Evolutionary conservation across 1,140 invertebrate species (phyloP).

Genomic region (Lerema accius): DNA sequence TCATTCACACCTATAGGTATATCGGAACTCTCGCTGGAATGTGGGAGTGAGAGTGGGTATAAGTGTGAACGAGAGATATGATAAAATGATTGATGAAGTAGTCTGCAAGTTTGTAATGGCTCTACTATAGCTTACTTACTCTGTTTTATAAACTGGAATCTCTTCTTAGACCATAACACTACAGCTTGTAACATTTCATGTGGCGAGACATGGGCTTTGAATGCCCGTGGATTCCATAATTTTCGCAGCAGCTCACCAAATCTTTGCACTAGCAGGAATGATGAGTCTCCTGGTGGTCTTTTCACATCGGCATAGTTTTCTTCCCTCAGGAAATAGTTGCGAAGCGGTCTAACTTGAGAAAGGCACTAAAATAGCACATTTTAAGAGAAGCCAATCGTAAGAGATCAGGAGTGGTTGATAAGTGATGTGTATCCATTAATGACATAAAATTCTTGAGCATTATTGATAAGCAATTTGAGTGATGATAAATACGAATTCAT

Average conservation of each 20-base stretch:
- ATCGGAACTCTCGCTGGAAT: no score
- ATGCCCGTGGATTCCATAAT: slow-evolving; percentile 99
- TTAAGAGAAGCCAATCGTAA: background rate
- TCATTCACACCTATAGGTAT: no score
- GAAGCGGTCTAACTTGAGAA: slow-evolving; percentile 95
- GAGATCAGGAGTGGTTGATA: no score
- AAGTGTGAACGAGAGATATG: no score
- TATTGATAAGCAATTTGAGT: no score
- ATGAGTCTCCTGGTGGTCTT: slow-evolving; percentile 95
- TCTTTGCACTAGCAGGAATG: slow-evolving; percentile 95
- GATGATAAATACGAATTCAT: no score
- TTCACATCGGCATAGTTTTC: slow-evolving; percentile 95
- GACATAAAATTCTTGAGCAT: no score
- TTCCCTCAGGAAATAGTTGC: slow-evolving; percentile 98
- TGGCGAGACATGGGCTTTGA: slow-evolving; percentile 99
- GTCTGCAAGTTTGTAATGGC: no score
- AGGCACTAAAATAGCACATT: slow-evolving; percentile 86
- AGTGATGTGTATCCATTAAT: no score
- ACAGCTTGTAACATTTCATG: slow-evolving; percentile 99
- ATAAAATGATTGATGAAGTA: no score
- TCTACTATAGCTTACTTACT: no score
- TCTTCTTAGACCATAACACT: slow-evolving; percentile 98
- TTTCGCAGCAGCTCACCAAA: slow-evolving; percentile 99
- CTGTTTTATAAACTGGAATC: slow-evolving; percentile 99
- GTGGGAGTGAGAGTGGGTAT: no score